Percentiles rank a stretch among this genome's conserved stretches.
phyloP scores from a whole-genome alignment of 2,888 invertebrate genomes.

The Caenorhabditis wallacei region DNA sequence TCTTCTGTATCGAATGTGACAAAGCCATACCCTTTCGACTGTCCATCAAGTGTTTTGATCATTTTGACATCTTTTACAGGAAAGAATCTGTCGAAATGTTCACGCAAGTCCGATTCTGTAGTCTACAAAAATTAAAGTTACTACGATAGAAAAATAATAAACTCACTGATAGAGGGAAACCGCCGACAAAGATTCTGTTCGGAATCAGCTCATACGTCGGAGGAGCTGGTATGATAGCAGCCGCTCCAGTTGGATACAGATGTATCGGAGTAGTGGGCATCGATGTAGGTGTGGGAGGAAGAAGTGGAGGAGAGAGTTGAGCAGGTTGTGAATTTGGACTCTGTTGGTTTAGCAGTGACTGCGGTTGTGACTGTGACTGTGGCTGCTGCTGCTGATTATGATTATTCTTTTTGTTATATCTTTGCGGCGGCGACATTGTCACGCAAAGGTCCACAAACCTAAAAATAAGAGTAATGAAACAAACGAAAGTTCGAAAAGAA shows the following conservation, averaged over 20 bases:
- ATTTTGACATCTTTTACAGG: constrained; percentile 92
- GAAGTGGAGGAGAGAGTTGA: constrained; percentile 1
- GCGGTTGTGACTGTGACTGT: too few relatives aligned
- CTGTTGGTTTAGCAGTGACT: too few relatives aligned
- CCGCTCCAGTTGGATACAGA: constrained; percentile 62
- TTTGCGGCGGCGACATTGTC: constrained; percentile 45
- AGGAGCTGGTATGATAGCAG: constrained; percentile 58
- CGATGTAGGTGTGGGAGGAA: constrained; percentile 8
- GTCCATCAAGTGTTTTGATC: constrained; percentile 94
- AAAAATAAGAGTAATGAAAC: background rate
- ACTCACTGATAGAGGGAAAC: constrained; percentile 90
- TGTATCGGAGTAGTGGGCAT: constrained; percentile 46
- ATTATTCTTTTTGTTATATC: constrained; percentile 18
- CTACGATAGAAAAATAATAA: background rate
- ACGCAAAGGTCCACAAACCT: constrained; percentile 2
- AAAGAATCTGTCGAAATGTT: constrained; percentile 89
- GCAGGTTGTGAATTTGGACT: background rate
- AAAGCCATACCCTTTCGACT: constrained; percentile 93
- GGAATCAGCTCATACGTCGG: constrained; percentile 87
- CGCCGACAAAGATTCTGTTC: constrained; percentile 96
- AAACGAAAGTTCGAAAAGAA: background rate
- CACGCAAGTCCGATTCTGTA: constrained; percentile 68
- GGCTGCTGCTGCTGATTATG: constrained; percentile 22
- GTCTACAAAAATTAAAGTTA: constrained; percentile 65
- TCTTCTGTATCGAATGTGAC: constrained; percentile 92